phyloP scores from a whole-genome alignment of 1,140 invertebrate genomes.

The Lysiphlebus fabarum region DNA sequence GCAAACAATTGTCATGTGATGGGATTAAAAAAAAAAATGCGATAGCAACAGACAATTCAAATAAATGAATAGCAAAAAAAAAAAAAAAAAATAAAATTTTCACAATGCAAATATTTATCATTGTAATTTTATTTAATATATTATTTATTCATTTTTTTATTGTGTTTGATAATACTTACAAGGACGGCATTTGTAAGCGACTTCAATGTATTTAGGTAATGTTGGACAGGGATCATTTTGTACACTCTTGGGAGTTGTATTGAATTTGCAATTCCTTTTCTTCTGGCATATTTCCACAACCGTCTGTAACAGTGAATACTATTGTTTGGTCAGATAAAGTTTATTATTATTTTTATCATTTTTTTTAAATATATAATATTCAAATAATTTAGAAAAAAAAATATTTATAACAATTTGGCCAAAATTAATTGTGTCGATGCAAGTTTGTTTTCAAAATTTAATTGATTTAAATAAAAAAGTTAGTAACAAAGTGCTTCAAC shows the following conservation, averaged over 20 bases:
- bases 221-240: slow-evolving; percentile 84
- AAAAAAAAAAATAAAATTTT: too few relatives aligned
- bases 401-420: too few relatives aligned
- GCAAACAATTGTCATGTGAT: too few relatives aligned
- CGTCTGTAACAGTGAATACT: slow-evolving; percentile 90
- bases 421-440: too few relatives aligned
- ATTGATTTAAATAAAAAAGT: too few relatives aligned
- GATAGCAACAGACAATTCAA: too few relatives aligned
- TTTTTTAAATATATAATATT: neutral
- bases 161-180: slow-evolving; percentile 67
- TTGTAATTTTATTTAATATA: neutral
- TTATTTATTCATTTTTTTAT: slow-evolving; percentile 6
- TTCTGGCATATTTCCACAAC: slow-evolving; percentile 90
- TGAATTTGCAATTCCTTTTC: slow-evolving; percentile 82
- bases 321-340: slow-evolving; percentile 23
- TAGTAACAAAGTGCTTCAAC: too few relatives aligned
- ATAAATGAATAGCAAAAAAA: too few relatives aligned
- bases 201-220: slow-evolving; percentile 82
- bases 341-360: neutral
- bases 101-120: too few relatives aligned
- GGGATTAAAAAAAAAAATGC: too few relatives aligned
- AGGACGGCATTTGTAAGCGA: slow-evolving; percentile 91
- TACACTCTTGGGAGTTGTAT: slow-evolving; percentile 76
- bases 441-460: too few relatives aligned
- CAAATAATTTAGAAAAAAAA: too few relatives aligned